phyloP scores from a whole-genome alignment of 1,140 invertebrate genomes.

The Papilio dardanus region DNA sequence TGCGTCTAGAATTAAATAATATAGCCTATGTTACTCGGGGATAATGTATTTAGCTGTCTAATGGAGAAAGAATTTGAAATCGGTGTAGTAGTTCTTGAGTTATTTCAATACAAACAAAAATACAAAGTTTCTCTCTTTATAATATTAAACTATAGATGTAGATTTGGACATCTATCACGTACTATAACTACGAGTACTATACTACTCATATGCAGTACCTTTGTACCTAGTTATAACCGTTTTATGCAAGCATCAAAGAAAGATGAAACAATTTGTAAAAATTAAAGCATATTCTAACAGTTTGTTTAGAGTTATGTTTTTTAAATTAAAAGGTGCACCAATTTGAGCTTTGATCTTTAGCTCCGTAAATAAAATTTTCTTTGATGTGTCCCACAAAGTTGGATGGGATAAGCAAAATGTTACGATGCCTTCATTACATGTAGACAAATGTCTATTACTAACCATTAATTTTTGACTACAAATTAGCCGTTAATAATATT shows the following conservation, averaged over 20 bases:
- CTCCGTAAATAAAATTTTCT: neutral
- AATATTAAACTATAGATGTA: no score
- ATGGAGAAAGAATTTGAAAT: no score
- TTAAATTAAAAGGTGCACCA: neutral
- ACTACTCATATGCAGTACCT: no score
- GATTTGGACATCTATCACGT: neutral
- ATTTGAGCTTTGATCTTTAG: conserved; percentile 4
- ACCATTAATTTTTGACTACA: neutral
- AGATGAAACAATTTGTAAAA: neutral
- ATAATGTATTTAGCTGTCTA: no score
- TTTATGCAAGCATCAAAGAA: neutral
- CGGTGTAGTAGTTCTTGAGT: no score
- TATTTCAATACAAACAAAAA: no score
- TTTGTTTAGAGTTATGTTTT: neutral
- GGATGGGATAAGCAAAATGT: neutral
- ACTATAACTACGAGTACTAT: neutral
- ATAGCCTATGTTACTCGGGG: no score
- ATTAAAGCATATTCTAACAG: neutral
- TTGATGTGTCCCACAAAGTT: conserved; percentile 15
- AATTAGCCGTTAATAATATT: no score
- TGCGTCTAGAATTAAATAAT: no score
- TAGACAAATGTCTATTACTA: neutral
- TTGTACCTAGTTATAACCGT: neutral
- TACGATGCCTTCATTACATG: conserved; percentile 12
- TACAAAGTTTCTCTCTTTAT: no score